Evolutionary conservation across 2,113 vertebrate species (phyloP), one percentile per base, ranked within the genome.

Genomic region (Colossoma macropomum): DNA sequence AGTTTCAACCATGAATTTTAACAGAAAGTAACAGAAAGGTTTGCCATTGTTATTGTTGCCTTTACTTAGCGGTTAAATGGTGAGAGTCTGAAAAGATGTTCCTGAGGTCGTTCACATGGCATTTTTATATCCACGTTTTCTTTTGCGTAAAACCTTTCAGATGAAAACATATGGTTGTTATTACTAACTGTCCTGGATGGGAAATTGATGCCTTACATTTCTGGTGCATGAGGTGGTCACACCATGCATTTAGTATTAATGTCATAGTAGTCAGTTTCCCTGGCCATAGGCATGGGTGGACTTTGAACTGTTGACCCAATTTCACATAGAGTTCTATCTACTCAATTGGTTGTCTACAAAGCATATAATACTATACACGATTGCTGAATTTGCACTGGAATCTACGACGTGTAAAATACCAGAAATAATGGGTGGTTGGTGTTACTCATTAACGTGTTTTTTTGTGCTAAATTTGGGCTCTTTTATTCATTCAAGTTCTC

Each of bases 401-500:
- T 69, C 30, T 19, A 23, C 28, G 23, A 38, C 27, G 12, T 32
- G 41, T 9, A 32, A 1, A n/a, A 13, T 3, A 23, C 45, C 5
- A 45, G 50, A 54, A 7, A 7, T 27, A 27, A 23, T 1, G 30
- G 50, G 77, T 34, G 65, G 7, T 70, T 21, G 32, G 4, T 34
- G 23, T 68, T 50, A 3, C 75, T 79, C 28, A 68, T 68, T 30
- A 34, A 59, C 27, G 68, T 71, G 30, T 71, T 79, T 48, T 52
- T 70, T 68, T 68, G 50, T 80, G 78, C 23, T 28, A 41, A 11
- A 45, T 71, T 27, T 71, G 23, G 52, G 25, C 30, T 70, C 45
- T 79, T 79, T 52, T 52, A 52, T 32, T 21, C 72, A 70, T 82
- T 81, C 16, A 38, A 27, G 11, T 34, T 62, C 38, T 74, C 19